phyloP scores from a whole-genome alignment of 2,888 invertebrate genomes.

The Melanotus villosus region DNA sequence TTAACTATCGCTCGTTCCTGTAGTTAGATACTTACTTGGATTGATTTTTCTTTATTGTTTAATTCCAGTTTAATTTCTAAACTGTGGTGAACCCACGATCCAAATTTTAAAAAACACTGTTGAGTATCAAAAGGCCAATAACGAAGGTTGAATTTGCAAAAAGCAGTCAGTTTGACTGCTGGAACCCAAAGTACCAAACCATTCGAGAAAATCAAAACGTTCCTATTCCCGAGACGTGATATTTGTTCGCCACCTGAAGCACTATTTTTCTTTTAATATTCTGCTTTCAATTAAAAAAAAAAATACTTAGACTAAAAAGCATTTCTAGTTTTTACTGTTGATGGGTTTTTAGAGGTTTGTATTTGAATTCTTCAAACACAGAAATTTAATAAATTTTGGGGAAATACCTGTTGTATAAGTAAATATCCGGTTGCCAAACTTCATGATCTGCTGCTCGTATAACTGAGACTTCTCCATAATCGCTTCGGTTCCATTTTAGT shows the following conservation, averaged over 20 bases:
- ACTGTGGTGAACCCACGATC: conserved; percentile 79
- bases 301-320: too few relatives aligned
- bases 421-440: conserved; percentile 85
- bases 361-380: too few relatives aligned
- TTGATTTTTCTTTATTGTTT: not conserved
- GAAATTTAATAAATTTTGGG: too few relatives aligned
- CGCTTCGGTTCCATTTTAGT: conserved; percentile 78
- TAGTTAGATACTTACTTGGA: not conserved
- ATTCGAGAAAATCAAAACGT: conserved; percentile 68
- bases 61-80: conserved; percentile 72
- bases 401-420: conserved; percentile 78
- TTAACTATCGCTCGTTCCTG: too few relatives aligned
- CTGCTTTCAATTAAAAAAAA: too few relatives aligned
- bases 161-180: conserved; percentile 77
- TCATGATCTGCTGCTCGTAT: conserved; percentile 78
- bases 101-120: conserved; percentile 76
- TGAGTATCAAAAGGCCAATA: conserved; percentile 86
- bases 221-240: conserved; percentile 73
- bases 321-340: too few relatives aligned
- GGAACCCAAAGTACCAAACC: conserved; percentile 78
- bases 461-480: conserved; percentile 75
- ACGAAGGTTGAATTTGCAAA: conserved; percentile 77
- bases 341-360: too few relatives aligned
- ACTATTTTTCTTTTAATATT: too few relatives aligned
- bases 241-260: conserved; percentile 71